Evolutionary conservation across 2,113 vertebrate species (phyloP).

Genomic region (Anguilla japonica): DNA sequence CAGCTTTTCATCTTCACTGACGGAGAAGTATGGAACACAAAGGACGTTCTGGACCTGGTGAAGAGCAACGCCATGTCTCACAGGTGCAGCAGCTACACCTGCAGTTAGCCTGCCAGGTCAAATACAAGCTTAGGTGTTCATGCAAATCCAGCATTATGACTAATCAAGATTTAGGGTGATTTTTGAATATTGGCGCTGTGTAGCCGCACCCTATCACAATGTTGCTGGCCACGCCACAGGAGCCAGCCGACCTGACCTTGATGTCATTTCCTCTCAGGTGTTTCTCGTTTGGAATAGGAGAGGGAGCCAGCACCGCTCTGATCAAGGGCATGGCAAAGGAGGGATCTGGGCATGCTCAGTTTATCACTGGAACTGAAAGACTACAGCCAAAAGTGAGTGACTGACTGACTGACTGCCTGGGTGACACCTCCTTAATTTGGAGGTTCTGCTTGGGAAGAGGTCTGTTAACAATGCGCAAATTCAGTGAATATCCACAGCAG

Average conservation of each 20-base stretch:
- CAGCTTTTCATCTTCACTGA: conserved; percentile 88
- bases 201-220: no score
- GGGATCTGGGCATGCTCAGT: conserved; percentile 72
- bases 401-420: no score
- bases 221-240: neutral
- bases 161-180: neutral
- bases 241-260: neutral
- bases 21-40: conserved; percentile 77
- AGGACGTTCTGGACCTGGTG: conserved; percentile 71
- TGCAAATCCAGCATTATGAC: neutral
- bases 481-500: no score
- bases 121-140: neutral
- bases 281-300: conserved; percentile 83
- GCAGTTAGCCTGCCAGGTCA: neutral
- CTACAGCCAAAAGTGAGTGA: conserved; percentile 79
- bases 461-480: no score
- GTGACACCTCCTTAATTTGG: no score
- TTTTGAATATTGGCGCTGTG: neutral
- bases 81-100: conserved; percentile 59
- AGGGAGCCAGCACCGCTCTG: conserved; percentile 79
- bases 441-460: no score
- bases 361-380: conserved; percentile 75
- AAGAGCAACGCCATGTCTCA: conserved; percentile 64
- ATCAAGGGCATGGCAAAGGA: conserved; percentile 75
- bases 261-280: conserved; percentile 60